Conservation (phyloP, 2,888 invertebrate species). For the Megalurothrips usitatus region DNA sequence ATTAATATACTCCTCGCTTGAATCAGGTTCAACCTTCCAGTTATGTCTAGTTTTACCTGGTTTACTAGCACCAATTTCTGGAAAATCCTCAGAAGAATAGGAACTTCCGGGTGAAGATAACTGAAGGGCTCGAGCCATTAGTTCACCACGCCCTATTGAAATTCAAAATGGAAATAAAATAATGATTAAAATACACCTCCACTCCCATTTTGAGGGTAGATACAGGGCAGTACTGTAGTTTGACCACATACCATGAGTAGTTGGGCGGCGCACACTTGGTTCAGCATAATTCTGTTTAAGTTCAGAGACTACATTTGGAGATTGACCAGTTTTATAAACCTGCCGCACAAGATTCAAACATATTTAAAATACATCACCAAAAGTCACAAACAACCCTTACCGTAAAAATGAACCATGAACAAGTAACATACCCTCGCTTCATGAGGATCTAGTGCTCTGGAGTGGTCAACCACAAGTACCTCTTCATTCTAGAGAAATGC, state of each 20-base stretch:
- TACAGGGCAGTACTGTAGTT: too few species aligned
- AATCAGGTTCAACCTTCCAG: neutral
- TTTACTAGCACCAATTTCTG: neutral
- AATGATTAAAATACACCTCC: neutral
- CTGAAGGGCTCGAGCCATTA: neutral
- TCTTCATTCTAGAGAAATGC: neutral
- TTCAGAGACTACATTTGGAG: slow-evolving; percentile 5
- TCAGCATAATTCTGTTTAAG: neutral
- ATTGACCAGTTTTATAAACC: neutral
- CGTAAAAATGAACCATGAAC: neutral
- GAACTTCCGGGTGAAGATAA: neutral
- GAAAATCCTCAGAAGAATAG: neutral
- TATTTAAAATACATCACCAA: neutral
- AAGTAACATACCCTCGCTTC: neutral
- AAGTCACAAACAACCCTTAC: too few species aligned
- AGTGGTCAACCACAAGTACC: neutral
- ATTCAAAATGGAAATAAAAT: neutral
- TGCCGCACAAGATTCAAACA: neutral
- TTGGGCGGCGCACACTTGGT: neutral
- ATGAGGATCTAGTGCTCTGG: neutral
- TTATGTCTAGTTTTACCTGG: neutral
- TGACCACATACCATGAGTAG: neutral
- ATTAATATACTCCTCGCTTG: neutral
- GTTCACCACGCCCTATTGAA: neutral
- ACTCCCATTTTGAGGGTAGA: neutral